Percentiles rank a stretch among this genome's conserved stretches.
These are phyloP conservation scores for Drosophila lacicola DNA, from an alignment of 2,888 invertebrate species.

Conservation along the genomic window DNA sequence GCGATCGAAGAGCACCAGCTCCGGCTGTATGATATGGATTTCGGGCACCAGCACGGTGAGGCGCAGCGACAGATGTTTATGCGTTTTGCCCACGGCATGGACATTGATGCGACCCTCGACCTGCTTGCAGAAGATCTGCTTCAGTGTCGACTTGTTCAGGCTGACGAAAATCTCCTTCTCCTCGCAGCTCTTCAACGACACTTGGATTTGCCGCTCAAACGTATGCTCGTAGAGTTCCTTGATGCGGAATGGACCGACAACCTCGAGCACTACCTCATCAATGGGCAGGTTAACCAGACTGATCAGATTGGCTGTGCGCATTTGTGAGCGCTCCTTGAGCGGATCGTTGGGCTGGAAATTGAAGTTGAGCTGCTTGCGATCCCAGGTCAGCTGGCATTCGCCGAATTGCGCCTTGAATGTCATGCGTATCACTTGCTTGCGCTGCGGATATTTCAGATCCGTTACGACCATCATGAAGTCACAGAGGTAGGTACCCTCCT, in stretches of 20 bases:
- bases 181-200: constrained; percentile 50
- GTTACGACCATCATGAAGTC: constrained; percentile 72
- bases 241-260: constrained; percentile 73
- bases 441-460: constrained; percentile 64
- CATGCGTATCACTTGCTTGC: constrained; percentile 61
- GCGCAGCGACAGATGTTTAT: constrained; percentile 61
- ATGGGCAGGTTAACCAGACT: constrained; percentile 35
- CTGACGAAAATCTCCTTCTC: constrained; percentile 68
- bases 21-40: constrained; percentile 62
- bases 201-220: constrained; percentile 50
- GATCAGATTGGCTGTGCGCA: constrained; percentile 38
- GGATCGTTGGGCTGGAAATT: constrained; percentile 62
- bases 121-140: constrained; percentile 50
- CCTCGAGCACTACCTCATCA: constrained; percentile 47
- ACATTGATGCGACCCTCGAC: constrained; percentile 73
- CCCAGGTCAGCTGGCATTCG: constrained; percentile 68
- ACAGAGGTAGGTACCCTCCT: constrained; percentile 48
- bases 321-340: constrained; percentile 54
- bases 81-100: constrained; percentile 47
- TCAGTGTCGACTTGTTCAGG: constrained; percentile 56
- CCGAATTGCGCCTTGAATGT: constrained; percentile 59
- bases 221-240: constrained; percentile 60
- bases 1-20: constrained; percentile 72
- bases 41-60: constrained; percentile 64
- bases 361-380: constrained; percentile 59